A percentile compares a stretch with the other conserved stretches of the same genome.
phyloP scores from a whole-genome alignment of 2,797 vertebrate genomes.

The Pipistrellus nathusii region DNA sequence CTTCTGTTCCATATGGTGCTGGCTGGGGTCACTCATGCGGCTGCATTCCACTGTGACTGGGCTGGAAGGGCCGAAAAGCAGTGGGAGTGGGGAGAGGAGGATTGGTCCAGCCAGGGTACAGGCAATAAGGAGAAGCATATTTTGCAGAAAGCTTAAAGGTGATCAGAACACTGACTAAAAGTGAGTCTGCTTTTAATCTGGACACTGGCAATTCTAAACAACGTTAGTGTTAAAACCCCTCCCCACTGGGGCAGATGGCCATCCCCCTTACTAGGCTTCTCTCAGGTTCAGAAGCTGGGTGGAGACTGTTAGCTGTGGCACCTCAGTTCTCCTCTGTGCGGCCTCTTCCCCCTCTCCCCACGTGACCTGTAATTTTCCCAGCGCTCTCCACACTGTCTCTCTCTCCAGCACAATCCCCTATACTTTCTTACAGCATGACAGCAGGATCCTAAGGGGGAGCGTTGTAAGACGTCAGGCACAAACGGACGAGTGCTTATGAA shows the following conservation, averaged over 20 bases:
- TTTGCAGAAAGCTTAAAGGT: slow-evolving; percentile 24
- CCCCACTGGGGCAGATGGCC: not conserved
- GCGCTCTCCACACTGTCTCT: not conserved
- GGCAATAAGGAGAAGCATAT: not conserved
- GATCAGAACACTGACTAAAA: not conserved
- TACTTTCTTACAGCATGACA: not conserved
- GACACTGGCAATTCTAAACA: not conserved
- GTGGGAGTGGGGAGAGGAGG: not conserved
- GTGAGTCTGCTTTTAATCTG: not conserved
- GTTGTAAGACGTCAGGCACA: not conserved
- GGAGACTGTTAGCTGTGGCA: not conserved
- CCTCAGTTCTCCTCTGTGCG: not conserved
- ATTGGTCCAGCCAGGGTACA: not conserved
- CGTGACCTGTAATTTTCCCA: not conserved
- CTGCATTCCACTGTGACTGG: not conserved
- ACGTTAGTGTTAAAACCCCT: not conserved
- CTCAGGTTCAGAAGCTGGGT: not conserved
- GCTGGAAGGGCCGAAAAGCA: not conserved
- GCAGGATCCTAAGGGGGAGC: not conserved
- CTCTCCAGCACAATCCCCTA: not conserved
- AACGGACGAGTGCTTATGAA: not conserved
- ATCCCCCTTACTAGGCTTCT: not conserved
- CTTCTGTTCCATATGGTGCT: not conserved
- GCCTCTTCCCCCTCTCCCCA: not conserved
- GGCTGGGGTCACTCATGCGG: not conserved